Percentiles rank a stretch among this genome's conserved stretches.
These are phyloP conservation scores for Hydrozoanthus tunicans DNA, from an alignment of 64 coral and sea anemone genomes.

Conservation along the genomic window DNA sequence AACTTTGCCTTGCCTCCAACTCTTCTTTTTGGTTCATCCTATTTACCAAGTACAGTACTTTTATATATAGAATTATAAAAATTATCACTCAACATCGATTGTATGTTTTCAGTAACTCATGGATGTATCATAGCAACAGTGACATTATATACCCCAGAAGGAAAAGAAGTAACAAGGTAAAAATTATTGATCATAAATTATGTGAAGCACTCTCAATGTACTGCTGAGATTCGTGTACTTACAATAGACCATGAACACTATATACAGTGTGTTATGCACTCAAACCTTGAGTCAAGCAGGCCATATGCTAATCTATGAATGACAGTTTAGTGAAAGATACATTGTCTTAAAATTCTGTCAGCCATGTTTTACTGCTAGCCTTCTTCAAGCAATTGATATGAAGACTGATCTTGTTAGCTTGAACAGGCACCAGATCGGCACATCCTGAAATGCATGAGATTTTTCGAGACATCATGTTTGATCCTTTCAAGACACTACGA, in stretches of 20 bases:
- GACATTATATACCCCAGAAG: conserved; percentile 90
- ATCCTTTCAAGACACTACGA: no score
- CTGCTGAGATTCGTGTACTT: background rate
- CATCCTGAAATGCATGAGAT: no score
- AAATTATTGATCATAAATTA: background rate
- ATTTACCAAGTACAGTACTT: conserved; percentile 1
- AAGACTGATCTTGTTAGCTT: no score
- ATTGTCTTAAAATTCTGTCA: no score
- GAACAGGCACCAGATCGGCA: no score
- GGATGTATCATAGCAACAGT: conserved; percentile 98
- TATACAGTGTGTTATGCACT: no score
- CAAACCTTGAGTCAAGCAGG: no score
- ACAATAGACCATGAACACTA: background rate
- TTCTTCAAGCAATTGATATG: background rate
- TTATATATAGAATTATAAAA: conserved; percentile 7
- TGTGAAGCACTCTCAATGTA: background rate
- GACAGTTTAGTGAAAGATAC: no score
- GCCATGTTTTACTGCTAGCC: background rate
- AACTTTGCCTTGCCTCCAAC: no score
- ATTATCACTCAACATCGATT: conserved; percentile 1
- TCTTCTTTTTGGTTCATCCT: no score
- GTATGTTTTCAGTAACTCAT: conserved; percentile 84
- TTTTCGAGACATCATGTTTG: no score
- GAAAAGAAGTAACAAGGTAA: conserved; percentile 88
- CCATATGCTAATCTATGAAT: no score